Conservation (phyloP, 2,797 vertebrate genomes). For the Scarus forsteni region DNA sequence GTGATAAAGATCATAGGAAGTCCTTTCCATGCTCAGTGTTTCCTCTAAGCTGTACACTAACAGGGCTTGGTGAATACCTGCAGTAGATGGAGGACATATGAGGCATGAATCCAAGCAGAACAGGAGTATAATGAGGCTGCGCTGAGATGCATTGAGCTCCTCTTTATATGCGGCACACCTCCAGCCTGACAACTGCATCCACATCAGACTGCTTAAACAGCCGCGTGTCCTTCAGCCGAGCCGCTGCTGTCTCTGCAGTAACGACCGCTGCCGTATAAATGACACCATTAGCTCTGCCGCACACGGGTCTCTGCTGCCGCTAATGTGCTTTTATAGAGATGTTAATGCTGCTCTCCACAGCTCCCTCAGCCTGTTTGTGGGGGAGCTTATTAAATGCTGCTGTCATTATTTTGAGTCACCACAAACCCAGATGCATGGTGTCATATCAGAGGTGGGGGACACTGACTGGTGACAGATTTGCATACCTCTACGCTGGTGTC, state of each 20-base stretch:
- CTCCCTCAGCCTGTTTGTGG: constrained; percentile 10
- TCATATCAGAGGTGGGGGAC: background rate
- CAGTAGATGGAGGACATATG: constrained; percentile 5
- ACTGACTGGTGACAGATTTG: background rate
- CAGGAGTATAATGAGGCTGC: constrained; percentile 20
- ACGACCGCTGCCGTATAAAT: constrained; percentile 43
- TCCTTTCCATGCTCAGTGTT: constrained; percentile 7
- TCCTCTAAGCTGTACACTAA: background rate
- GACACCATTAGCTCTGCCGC: constrained; percentile 34
- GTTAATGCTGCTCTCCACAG: constrained; percentile 18
- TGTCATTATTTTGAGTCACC: constrained; percentile 9
- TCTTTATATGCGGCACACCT: constrained; percentile 58
- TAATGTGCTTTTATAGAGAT: constrained; percentile 39
- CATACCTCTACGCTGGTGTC: background rate
- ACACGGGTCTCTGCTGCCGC: constrained; percentile 14
- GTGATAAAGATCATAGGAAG: background rate
- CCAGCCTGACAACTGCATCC: constrained; percentile 30
- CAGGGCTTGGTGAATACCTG: constrained; percentile 8
- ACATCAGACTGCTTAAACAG: constrained; percentile 46
- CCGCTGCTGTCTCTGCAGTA: constrained; percentile 30
- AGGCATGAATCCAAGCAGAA: constrained; percentile 15
- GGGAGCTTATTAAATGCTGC: constrained; percentile 8
- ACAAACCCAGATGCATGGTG: constrained; percentile 1
- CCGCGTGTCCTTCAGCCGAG: constrained; percentile 55
- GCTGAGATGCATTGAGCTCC: constrained; percentile 44